phyloP scores from a whole-genome alignment of 2,888 invertebrate species.

The Mythimna albipuncta region DNA sequence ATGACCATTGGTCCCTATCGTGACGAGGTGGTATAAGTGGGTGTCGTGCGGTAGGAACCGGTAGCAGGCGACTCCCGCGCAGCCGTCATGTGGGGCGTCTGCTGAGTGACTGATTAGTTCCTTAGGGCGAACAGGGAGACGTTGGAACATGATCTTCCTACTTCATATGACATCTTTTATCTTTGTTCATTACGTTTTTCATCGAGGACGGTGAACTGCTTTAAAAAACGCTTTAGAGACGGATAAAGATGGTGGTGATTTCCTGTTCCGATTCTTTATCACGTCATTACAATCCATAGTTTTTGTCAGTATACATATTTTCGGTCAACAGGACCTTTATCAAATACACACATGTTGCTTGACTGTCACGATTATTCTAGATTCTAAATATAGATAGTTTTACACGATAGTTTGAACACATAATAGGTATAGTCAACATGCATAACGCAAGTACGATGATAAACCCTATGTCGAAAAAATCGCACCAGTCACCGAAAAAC shows the following conservation, averaged over 20 bases:
- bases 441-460: background rate
- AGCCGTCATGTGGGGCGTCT: slow-evolving; percentile 13
- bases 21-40: background rate
- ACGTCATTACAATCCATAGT: background rate
- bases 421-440: too few relatives aligned
- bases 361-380: too few relatives aligned
- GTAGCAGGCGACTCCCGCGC: slow-evolving; percentile 29
- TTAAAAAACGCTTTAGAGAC: background rate
- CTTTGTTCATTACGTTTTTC: background rate
- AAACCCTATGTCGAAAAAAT: too few relatives aligned
- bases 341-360: too few relatives aligned
- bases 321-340: too few relatives aligned
- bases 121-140: slow-evolving; percentile 21
- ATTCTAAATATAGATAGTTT: too few relatives aligned
- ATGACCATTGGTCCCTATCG: background rate
- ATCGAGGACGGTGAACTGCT: background rate
- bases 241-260: background rate
- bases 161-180: background rate
- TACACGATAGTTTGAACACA: too few relatives aligned
- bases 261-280: background rate
- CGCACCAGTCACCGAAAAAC: too few relatives aligned
- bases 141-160: slow-evolving; percentile 10
- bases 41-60: slow-evolving; percentile 29
- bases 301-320: too few relatives aligned
- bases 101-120: slow-evolving; percentile 50